Evolutionary conservation across 2,888 invertebrate species (phyloP), one percentile per base, ranked within the genome.

Genomic region (Hemithea aestivaria): DNA sequence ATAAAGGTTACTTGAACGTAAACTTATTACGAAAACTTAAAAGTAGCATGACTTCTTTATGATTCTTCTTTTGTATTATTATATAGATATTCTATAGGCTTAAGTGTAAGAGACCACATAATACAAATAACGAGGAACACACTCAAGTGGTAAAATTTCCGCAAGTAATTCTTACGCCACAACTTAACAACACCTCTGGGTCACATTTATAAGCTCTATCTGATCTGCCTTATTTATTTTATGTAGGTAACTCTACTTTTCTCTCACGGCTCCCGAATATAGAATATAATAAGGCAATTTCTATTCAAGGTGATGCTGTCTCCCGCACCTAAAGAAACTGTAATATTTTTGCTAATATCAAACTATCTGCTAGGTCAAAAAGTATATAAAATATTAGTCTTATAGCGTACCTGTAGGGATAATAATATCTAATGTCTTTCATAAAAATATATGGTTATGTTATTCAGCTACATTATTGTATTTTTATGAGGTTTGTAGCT

Each of bases 161-260:
- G 16, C 44, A 53, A 63, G 61, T 63, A 64, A 58, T 60, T 62
- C 57, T 46, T 51, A 43, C 54, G 48, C 56, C 62, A 56, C 60
- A 54, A 51, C 52, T 48, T 59, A 53, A 76, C 66, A 66, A 61
- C 58, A 62, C 77, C 73, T 67, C 48, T 47, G 76, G 74, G 76
- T 51, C 64, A 52, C 67, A 73, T 68, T 71, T 65, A 57, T 43
- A 52, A 47, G 41, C 46, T 49, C 45, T 54, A 54, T 53, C 43
- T 51, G 34, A 62, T 62, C 50, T 57, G 52, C 58, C 55, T 59
- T 64, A 60, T 66, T 60, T 65, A 62, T 53, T 66, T 64, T 57
- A 54, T 53, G 56, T 57, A 47, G 41, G 50, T 16, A 56, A 37
- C 38, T 48, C 31, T 42, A 46, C 40, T 45, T 35, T 41, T 46